Conservation (phyloP, 2,113 vertebrate species). For the Zosterops hypoxanthus region DNA sequence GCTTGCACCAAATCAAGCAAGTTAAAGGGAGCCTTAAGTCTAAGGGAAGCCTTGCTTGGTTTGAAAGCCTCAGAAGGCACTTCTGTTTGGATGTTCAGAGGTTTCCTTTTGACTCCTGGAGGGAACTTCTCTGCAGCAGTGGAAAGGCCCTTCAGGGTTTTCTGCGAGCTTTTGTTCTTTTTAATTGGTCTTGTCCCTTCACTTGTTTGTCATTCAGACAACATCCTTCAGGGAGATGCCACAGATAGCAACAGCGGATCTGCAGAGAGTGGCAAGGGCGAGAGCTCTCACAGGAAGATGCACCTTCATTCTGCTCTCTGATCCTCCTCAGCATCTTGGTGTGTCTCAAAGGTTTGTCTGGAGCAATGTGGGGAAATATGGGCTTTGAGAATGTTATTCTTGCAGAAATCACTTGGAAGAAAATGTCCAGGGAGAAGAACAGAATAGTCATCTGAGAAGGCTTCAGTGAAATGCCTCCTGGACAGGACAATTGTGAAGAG, state of each 20-base stretch:
- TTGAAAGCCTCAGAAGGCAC: neutral
- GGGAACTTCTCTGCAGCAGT: neutral
- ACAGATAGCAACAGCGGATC: neutral
- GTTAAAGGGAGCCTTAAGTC: neutral
- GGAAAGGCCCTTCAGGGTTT: neutral
- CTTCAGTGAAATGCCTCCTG: neutral
- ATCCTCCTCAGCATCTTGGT: neutral
- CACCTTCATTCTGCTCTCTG: neutral
- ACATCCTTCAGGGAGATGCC: constrained; percentile 33
- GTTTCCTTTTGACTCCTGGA: neutral
- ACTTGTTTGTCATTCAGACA: constrained; percentile 37
- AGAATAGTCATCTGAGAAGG: neutral
- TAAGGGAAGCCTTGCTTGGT: neutral
- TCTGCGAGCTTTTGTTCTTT: constrained; percentile 25
- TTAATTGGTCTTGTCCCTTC: constrained; percentile 8
- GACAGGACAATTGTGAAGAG: neutral
- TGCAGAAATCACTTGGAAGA: neutral
- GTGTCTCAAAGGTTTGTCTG: neutral
- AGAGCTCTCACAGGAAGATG: neutral
- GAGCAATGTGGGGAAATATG: neutral
- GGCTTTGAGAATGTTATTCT: neutral
- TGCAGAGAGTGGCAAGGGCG: neutral
- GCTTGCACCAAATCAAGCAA: neutral
- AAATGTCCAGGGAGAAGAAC: neutral
- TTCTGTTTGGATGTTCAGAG: neutral